Percentiles rank a stretch among this genome's conserved stretches.
Conservation (phyloP, 1,140 invertebrate species). For the Pseudomyrmex flavicornis region DNA sequence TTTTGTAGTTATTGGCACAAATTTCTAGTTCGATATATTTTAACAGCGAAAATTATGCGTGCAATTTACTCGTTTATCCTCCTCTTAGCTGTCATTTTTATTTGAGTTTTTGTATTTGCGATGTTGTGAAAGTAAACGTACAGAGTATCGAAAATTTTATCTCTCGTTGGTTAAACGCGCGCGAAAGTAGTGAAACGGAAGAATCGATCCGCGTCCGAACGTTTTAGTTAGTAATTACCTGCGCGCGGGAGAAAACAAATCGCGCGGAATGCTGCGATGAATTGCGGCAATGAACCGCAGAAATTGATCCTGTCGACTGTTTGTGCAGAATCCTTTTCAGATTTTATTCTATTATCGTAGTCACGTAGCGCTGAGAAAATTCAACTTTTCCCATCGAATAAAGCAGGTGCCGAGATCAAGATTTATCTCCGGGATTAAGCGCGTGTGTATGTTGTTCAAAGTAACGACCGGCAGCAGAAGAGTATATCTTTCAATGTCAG, state of each 20-base stretch:
- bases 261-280: slow-evolving; percentile 20
- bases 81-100: not conserved
- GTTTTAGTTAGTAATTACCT: slow-evolving; percentile 37
- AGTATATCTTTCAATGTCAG: too few species aligned
- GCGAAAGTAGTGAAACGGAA: not conserved
- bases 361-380: slow-evolving; percentile 42
- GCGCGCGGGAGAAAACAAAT: slow-evolving; percentile 29
- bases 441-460: not conserved
- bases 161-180: not conserved
- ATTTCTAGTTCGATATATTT: slow-evolving; percentile 2
- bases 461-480: not conserved
- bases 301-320: slow-evolving; percentile 7
- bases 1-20: not conserved
- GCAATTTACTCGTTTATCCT: not conserved
- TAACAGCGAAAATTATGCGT: not conserved
- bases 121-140: slow-evolving; percentile 2
- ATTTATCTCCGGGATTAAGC: slow-evolving; percentile 8
- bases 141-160: not conserved
- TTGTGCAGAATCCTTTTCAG: slow-evolving; percentile 3
- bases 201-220: not conserved
- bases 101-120: not conserved
- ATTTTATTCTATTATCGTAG: slow-evolving; percentile 16
- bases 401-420: slow-evolving; percentile 22
- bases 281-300: slow-evolving; percentile 16
- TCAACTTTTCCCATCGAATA: slow-evolving; percentile 29